These are phyloP conservation scores for Bubalus kerabau DNA, from an alignment of 2,113 vertebrate species.

Conservation along the genomic window DNA sequence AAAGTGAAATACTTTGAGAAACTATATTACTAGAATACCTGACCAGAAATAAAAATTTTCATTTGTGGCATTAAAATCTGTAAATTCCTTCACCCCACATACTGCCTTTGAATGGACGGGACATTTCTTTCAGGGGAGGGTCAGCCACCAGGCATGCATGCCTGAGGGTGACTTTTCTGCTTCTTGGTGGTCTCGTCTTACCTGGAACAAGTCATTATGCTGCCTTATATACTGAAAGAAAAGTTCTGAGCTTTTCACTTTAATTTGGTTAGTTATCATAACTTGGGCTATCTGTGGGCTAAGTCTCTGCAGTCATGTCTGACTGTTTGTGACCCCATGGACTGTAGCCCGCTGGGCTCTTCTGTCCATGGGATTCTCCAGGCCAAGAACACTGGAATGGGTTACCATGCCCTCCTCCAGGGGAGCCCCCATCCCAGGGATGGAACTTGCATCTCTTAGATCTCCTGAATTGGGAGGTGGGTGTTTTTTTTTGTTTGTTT, in stretches of 20 bases:
- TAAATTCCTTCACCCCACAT: background rate
- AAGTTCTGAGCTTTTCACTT: background rate
- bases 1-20: background rate
- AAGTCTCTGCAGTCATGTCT: background rate
- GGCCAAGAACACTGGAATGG: background rate
- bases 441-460: background rate
- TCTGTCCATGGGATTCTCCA: background rate
- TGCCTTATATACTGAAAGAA: background rate
- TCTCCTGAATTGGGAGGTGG: background rate
- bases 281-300: background rate
- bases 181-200: background rate
- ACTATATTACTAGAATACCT: background rate
- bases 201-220: background rate
- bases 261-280: background rate
- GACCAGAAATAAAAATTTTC: background rate
- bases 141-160: background rate
- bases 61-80: background rate
- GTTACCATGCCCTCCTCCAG: background rate
- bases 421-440: background rate
- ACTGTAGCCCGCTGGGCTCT: rapidly evolving
- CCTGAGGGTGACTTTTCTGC: background rate
- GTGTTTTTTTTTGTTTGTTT: no score
- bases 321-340: background rate
- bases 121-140: background rate
- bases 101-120: background rate